phyloP scores from a whole-genome alignment of 2,888 invertebrate genomes.

The Rhagonycha lutea region DNA sequence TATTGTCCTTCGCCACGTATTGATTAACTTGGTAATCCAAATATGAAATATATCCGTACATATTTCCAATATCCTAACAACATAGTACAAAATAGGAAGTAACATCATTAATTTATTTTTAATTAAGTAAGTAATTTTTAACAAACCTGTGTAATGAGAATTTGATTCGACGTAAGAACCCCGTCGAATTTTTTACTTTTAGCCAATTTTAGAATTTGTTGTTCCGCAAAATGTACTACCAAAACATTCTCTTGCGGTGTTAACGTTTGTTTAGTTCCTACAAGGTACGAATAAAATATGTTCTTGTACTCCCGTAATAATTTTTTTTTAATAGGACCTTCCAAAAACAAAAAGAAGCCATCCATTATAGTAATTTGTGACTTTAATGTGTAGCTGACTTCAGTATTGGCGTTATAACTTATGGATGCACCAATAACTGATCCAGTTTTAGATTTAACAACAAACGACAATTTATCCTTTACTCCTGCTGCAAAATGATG shows the following conservation, averaged over 20 bases:
- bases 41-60: conserved; percentile 79
- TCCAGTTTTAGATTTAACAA: conserved; percentile 60
- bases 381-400: conserved; percentile 71
- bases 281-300: conserved; percentile 84
- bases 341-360: conserved; percentile 78
- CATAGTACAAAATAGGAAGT: neutral
- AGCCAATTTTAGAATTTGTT: conserved; percentile 71
- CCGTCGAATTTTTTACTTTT: conserved; percentile 68
- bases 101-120: neutral
- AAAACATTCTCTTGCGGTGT: conserved; percentile 75
- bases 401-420: conserved; percentile 81
- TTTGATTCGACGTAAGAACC: conserved; percentile 85
- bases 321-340: conserved; percentile 69
- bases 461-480: conserved; percentile 72
- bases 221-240: conserved; percentile 77
- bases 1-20: conserved; percentile 72
- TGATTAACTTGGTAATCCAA: conserved; percentile 80
- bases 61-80: conserved; percentile 79
- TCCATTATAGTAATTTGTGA: conserved; percentile 74
- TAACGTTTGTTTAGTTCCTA: conserved; percentile 73
- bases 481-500: conserved; percentile 72
- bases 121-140: neutral
- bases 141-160: conserved; percentile 79
- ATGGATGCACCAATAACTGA: conserved; percentile 70
- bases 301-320: conserved; percentile 67